These are phyloP conservation scores for Pungitius pungitius DNA, from an alignment of 2,113 vertebrate species.

Conservation along the genomic window DNA sequence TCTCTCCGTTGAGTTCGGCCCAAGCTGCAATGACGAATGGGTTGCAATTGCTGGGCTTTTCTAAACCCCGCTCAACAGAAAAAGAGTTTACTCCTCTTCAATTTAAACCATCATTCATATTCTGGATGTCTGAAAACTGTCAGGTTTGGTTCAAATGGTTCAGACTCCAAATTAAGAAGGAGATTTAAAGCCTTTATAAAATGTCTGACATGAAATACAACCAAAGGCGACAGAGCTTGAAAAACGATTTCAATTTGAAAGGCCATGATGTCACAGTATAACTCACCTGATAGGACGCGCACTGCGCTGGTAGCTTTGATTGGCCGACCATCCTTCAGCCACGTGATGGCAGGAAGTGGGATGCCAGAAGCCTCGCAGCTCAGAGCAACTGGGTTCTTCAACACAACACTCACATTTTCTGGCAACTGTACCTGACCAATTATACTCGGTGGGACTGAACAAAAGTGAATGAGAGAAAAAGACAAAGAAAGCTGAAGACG, in stretches of 20 bases:
- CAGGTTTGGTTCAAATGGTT: not conserved
- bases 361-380: slow-evolving; percentile 93
- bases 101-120: not conserved
- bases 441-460: slow-evolving; percentile 89
- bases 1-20: slow-evolving; percentile 54
- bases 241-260: not conserved
- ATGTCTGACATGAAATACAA: not conserved
- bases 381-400: slow-evolving; percentile 90
- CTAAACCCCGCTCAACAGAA: not conserved
- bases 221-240: rapidly evolving
- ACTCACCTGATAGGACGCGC: slow-evolving; percentile 89
- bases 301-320: slow-evolving; percentile 80
- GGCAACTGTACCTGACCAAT: slow-evolving; percentile 77
- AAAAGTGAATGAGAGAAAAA: not conserved
- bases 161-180: not conserved
- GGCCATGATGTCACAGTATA: not conserved
- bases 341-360: slow-evolving; percentile 89
- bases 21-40: slow-evolving; percentile 34
- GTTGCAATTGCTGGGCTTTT: slow-evolving; percentile 36
- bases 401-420: slow-evolving; percentile 90
- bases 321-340: slow-evolving; percentile 89
- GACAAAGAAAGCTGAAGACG: not conserved
- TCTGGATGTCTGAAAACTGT: not conserved
- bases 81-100: slow-evolving; percentile 1
- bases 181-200: not conserved